Percentiles rank a stretch among this genome's conserved stretches.
Conservation (phyloP, 2,888 invertebrate genomes). For the Metopia argyrocephala region DNA sequence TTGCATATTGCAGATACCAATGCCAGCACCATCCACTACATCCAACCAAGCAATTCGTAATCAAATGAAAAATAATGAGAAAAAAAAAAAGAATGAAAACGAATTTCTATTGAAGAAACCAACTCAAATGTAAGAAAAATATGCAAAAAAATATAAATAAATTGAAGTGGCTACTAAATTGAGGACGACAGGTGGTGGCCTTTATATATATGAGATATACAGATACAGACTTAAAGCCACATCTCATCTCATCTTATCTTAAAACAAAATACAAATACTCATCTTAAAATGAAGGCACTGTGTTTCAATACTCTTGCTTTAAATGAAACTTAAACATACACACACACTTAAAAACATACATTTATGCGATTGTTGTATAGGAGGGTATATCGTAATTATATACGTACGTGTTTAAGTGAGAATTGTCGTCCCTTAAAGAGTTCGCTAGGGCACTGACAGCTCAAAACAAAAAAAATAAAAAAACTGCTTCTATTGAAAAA, state of each 20-base stretch:
- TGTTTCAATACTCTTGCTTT: too few relatives aligned
- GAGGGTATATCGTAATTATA: conserved; percentile 1
- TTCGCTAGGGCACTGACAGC: not conserved
- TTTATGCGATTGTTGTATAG: not conserved
- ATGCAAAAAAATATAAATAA: conserved; percentile 3
- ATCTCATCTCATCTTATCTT: too few relatives aligned
- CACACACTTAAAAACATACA: not conserved
- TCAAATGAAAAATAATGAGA: conserved; percentile 15
- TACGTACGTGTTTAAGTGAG: conserved; percentile 44
- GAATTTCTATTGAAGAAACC: too few relatives aligned
- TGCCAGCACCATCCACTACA: too few relatives aligned
- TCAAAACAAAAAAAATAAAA: too few relatives aligned
- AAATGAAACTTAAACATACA: too few relatives aligned
- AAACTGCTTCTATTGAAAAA: not conserved
- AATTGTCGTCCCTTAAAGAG: conserved; percentile 45
- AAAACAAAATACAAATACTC: too few relatives aligned
- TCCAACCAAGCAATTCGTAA: not conserved
- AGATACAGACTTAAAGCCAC: too few relatives aligned
- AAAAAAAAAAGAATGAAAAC: too few relatives aligned
- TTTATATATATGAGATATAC: not conserved
- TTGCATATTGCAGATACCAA: not conserved
- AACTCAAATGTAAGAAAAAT: too few relatives aligned
- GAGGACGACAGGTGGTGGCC: conserved; percentile 52
- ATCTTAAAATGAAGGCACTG: too few relatives aligned
- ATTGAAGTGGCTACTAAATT: conserved; percentile 50